Evolutionary conservation across 30 jellyfish, hydroid and myxozoan genomes (phyloP).

Genomic region (Sanderia malayensis): DNA sequence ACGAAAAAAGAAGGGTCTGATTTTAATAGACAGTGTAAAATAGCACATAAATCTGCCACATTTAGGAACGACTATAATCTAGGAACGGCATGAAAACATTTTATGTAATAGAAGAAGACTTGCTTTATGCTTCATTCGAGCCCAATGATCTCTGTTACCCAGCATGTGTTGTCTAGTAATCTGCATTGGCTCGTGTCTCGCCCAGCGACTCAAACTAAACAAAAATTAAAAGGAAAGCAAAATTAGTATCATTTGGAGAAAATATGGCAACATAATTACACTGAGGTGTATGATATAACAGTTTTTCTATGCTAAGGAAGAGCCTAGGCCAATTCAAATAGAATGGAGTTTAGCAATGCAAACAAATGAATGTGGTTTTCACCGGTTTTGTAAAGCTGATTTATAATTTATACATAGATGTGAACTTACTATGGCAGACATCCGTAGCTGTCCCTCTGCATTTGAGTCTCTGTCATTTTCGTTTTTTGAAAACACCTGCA

Average conservation of each 20-base stretch:
- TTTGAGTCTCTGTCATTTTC: slow-evolving; percentile 57
- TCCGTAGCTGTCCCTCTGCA: slow-evolving; percentile 44
- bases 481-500: not conserved
- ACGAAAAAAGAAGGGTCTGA: too few relatives aligned
- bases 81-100: too few relatives aligned
- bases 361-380: not conserved
- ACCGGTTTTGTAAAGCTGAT: not conserved
- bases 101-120: not conserved
- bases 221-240: not conserved
- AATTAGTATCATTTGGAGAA: not conserved
- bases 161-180: slow-evolving; percentile 17
- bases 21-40: too few relatives aligned
- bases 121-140: slow-evolving; percentile 75
- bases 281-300: not conserved
- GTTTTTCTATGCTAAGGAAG: not conserved
- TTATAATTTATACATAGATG: not conserved
- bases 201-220: slow-evolving; percentile 73
- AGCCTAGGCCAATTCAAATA: not conserved
- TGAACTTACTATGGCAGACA: slow-evolving; percentile 85
- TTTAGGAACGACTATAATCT: too few relatives aligned
- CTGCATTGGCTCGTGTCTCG: slow-evolving; percentile 57
- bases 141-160: slow-evolving; percentile 84
- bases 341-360: too few relatives aligned
- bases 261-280: not conserved
- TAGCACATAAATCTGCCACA: not conserved